Evolutionary conservation across 2,113 vertebrate species (phyloP).

Genomic region (Charina bottae): DNA sequence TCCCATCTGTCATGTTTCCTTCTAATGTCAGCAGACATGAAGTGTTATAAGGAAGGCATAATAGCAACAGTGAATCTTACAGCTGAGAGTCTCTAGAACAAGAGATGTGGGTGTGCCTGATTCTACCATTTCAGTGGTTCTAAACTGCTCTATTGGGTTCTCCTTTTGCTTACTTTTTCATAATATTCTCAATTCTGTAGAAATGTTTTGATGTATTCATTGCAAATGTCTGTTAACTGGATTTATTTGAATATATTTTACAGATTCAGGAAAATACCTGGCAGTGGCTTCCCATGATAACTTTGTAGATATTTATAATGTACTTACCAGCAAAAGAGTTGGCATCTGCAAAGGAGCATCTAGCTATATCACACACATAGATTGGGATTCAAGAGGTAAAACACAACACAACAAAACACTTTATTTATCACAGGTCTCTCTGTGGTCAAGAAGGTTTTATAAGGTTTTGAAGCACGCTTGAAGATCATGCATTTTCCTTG

Average conservation of each 20-base stretch:
- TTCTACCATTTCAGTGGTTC: not conserved
- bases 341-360: constrained; percentile 95
- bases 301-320: constrained; percentile 98
- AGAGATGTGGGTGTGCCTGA: not conserved
- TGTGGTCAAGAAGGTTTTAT: not conserved
- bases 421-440: not conserved
- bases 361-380: constrained; percentile 93
- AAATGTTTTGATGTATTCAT: not conserved
- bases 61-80: not conserved
- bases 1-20: not conserved
- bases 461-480: not conserved
- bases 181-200: not conserved
- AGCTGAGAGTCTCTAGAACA: not conserved
- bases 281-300: constrained; percentile 97
- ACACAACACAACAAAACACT: not conserved
- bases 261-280: constrained; percentile 94
- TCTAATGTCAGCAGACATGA: not conserved
- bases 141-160: not conserved
- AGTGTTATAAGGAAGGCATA: not conserved
- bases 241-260: constrained; percentile 49
- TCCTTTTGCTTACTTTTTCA: not conserved
- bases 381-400: constrained; percentile 95
- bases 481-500: not conserved
- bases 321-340: constrained; percentile 94
- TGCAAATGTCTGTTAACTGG: not conserved